These are phyloP conservation scores for Clivina fossor DNA, from an alignment of 2,888 invertebrate species.

Conservation along the genomic window DNA sequence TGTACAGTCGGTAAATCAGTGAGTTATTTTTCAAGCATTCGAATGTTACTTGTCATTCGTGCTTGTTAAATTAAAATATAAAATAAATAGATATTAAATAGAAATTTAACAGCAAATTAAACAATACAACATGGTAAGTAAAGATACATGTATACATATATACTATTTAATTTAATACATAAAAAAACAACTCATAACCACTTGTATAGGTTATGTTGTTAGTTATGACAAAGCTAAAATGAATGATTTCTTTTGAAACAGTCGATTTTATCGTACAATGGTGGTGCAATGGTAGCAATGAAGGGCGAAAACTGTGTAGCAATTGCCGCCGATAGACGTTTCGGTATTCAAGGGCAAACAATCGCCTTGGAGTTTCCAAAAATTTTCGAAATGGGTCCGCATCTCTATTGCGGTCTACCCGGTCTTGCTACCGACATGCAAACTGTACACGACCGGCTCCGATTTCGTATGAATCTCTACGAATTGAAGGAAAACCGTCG, in stretches of 20 bases:
- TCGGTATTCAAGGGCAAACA: slow-evolving; percentile 93
- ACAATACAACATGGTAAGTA: no score
- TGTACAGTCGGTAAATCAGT: no score
- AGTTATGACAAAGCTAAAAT: no score
- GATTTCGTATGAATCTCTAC: slow-evolving; percentile 90
- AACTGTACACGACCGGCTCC: slow-evolving; percentile 87
- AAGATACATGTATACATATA: no score
- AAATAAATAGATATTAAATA: no score
- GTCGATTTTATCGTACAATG: slow-evolving; percentile 88
- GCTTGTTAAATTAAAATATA: no score
- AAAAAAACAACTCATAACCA: no score
- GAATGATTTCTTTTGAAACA: slow-evolving; percentile 44
- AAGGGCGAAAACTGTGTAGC: slow-evolving; percentile 97
- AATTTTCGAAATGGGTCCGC: slow-evolving; percentile 90
- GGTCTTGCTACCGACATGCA: slow-evolving; percentile 96
- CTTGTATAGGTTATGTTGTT: no score
- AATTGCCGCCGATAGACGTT: slow-evolving; percentile 91
- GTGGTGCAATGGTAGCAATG: slow-evolving; percentile 96
- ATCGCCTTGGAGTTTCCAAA: slow-evolving; percentile 91
- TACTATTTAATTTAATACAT: no score
- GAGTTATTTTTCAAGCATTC: no score
- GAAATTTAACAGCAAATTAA: no score
- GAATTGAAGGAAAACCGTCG: slow-evolving; percentile 91
- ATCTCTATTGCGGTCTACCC: slow-evolving; percentile 87
- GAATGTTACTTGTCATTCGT: no score